These are phyloP conservation scores for Delphinapterus leucas DNA, from an alignment of 2,113 vertebrate species.

Conservation along the genomic window DNA sequence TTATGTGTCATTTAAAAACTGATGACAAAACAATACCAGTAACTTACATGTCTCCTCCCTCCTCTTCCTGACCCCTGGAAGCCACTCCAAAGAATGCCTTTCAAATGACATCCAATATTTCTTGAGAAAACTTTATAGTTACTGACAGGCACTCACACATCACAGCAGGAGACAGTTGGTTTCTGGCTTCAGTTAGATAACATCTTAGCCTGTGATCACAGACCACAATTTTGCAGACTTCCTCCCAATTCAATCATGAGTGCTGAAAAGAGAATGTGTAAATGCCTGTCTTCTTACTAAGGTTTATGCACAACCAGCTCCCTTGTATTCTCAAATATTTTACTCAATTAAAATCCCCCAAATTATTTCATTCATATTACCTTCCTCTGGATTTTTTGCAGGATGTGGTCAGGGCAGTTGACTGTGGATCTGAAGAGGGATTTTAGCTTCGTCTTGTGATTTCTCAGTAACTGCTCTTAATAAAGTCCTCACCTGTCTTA, in stretches of 20 bases:
- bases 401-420: conserved; percentile 56
- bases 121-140: background rate
- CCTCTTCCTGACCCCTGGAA: background rate
- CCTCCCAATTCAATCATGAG: background rate
- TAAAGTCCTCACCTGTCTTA: conserved; percentile 76
- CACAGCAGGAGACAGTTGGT: conserved; percentile 19
- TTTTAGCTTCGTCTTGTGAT: conserved; percentile 52
- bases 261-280: conserved; percentile 14
- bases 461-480: conserved; percentile 55
- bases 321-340: background rate
- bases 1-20: conserved; percentile 1
- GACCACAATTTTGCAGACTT: background rate
- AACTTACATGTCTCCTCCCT: background rate
- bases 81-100: background rate
- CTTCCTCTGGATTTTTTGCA: conserved; percentile 68
- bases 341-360: conserved; percentile 35
- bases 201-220: conserved; percentile 38
- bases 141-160: background rate
- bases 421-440: conserved; percentile 58
- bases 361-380: conserved; percentile 79
- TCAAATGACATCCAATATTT: conserved; percentile 30
- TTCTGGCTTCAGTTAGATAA: conserved; percentile 43
- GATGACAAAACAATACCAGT: background rate
- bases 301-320: background rate
- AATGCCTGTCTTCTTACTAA: conserved; percentile 5